Conservation (phyloP, 2,888 invertebrate species). For the Chaetoderma sp. region DNA sequence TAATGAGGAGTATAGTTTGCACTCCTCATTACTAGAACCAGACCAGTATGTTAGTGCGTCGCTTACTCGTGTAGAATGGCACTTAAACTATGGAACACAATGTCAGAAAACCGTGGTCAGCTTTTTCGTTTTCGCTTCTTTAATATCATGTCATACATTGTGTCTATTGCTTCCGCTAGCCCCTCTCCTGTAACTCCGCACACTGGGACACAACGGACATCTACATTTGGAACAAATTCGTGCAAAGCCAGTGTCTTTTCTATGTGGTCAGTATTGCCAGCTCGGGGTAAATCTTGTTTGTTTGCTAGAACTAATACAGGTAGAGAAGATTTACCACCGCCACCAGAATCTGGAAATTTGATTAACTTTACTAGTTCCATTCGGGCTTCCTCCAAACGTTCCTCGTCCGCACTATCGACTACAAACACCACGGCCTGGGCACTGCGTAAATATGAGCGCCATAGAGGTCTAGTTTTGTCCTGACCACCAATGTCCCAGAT, state of each 20-base stretch:
- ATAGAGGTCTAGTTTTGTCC: conserved; percentile 93
- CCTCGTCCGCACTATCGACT: conserved; percentile 92
- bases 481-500: conserved; percentile 98
- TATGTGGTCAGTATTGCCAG: conserved; percentile 84
- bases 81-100: too few relatives aligned
- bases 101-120: too few relatives aligned
- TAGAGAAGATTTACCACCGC: too few relatives aligned
- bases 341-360: conserved; percentile 86
- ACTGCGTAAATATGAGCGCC: conserved; percentile 92
- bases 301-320: conserved; percentile 95
- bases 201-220: conserved; percentile 92
- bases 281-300: conserved; percentile 94
- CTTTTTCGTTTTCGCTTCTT: conserved; percentile 84
- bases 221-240: conserved; percentile 79
- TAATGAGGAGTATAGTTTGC: too few relatives aligned
- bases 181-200: conserved; percentile 98
- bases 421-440: conserved; percentile 98
- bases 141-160: conserved; percentile 93
- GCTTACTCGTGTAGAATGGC: too few relatives aligned
- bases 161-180: conserved; percentile 93
- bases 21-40: too few relatives aligned
- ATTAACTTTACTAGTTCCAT: conserved; percentile 94
- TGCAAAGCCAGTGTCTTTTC: conserved; percentile 88
- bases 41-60: too few relatives aligned
- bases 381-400: conserved; percentile 96